A percentile compares a stretch with the other conserved stretches of the same genome.
These are phyloP conservation scores for Tapirus indicus DNA, from an alignment of 2,797 vertebrate genomes.

Conservation along the genomic window DNA sequence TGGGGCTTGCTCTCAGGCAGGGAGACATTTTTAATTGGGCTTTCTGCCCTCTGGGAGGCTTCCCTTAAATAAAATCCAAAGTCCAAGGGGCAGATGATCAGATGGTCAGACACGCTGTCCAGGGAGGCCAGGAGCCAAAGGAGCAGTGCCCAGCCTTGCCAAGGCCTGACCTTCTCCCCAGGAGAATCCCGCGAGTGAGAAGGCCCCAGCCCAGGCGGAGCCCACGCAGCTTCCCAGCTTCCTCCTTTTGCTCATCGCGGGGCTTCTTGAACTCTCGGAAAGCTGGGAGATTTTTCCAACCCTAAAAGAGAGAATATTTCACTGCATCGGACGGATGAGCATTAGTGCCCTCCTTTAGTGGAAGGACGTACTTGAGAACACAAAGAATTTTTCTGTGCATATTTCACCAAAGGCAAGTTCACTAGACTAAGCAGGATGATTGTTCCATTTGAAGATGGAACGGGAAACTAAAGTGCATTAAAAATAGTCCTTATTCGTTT, in stretches of 20 bases:
- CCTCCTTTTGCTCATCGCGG: neutral
- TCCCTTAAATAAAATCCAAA: conserved; percentile 35
- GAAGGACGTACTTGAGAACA: neutral
- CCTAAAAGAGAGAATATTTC: neutral
- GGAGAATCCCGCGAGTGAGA: accelerated
- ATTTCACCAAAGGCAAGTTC: neutral
- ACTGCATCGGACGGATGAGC: neutral
- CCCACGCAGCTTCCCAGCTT: neutral
- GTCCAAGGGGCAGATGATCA: conserved; percentile 33
- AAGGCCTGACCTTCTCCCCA: neutral
- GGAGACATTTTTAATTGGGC: conserved; percentile 2
- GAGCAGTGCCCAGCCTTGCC: neutral
- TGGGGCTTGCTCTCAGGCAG: neutral
- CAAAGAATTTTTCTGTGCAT: neutral
- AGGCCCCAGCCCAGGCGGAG: neutral
- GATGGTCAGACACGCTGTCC: neutral
- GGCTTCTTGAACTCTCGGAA: neutral
- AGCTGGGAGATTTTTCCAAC: neutral
- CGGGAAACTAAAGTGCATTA: neutral
- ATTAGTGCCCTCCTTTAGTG: neutral
- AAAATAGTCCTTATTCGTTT: neutral
- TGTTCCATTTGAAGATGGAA: neutral
- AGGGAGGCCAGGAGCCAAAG: neutral
- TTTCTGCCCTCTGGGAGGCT: conserved; percentile 40
- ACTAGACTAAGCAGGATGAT: neutral